Base-by-base conservation (phyloP, 1,140 invertebrate species). In the Tribolium castaneum region DNA sequence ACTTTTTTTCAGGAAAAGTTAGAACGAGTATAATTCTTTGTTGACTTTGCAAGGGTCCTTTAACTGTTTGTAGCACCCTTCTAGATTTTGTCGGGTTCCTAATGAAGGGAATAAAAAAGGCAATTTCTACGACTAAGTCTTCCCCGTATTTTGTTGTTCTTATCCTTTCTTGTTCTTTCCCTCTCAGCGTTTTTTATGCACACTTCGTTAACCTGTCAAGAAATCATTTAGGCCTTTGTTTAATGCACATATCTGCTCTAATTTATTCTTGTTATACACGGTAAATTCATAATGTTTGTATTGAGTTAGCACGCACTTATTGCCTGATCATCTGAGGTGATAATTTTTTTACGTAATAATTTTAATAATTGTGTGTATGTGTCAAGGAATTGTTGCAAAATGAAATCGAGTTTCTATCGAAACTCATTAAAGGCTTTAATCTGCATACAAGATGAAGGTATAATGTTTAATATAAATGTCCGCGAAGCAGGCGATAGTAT, bases 401-500 rank as follows among this genome's bases (percentile, higher is more conserved):
- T 25, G 19, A 59, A 22, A 59, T 25, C 4, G 19, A n/a, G 22
- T 6, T 56, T 56, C 14, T 19, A 25, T 9, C 3, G 6, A 59
- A 59, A 22, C 7, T 59, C 16, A 59, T 59, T 59, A 59, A 59
- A 59, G 54, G 19, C 14, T 59, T 59, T 22, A 59, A 25, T 59
- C 54, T 25, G 19, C 54, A 59, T 59, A 25, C 19, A 59, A 59
- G 50, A 52, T 52, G 50, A 52, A 52, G 16, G 50, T 52, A 52
- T 52, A 59, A 59, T 22, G 19, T 45, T 45, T 59, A 59, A 25
- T 10, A 25, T 59, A 72, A 72, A 72, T 50, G 70, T 72, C 70
- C 39, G 34, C 5, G 10, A 12, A 72, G 19, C 70, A 72, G 70
- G 70, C 70, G 70, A 72, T 72, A 49, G 14, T 72, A 72, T 72